Percentiles rank a stretch among this genome's conserved stretches.
phyloP scores from a whole-genome alignment of 2,888 invertebrate genomes.

The Eristalis pertinax region DNA sequence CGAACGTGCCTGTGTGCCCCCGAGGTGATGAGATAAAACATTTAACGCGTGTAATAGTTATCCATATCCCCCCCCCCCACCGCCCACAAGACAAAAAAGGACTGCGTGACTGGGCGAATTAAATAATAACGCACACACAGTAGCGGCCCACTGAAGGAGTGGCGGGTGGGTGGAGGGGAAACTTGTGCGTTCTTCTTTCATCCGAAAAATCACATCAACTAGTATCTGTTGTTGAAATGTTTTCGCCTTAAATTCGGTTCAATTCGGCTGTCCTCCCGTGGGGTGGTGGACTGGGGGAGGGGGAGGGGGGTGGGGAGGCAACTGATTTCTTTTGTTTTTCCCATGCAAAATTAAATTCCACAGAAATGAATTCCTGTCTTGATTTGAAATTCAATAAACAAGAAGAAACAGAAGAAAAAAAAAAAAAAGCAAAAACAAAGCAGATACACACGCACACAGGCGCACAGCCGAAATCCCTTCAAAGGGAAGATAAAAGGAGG shows the following conservation, averaged over 20 bases:
- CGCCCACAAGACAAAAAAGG: too few species aligned
- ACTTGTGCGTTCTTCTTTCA: background rate
- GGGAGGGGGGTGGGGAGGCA: background rate
- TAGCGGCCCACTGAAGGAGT: background rate
- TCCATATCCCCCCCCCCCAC: too few species aligned
- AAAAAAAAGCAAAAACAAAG: too few species aligned
- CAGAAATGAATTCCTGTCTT: background rate
- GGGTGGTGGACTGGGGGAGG: background rate
- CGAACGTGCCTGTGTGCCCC: background rate
- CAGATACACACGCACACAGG: too few species aligned
- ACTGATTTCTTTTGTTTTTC: background rate
- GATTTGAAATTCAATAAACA: constrained; percentile 18
- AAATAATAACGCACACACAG: constrained; percentile 7
- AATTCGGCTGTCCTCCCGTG: background rate
- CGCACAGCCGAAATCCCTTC: too few species aligned
- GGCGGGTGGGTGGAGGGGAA: background rate
- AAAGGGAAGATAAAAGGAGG: too few species aligned
- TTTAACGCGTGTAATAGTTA: too few species aligned
- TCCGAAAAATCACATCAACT: background rate
- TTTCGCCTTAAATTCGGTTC: too few species aligned
- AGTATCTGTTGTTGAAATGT: background rate
- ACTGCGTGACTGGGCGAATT: constrained; percentile 4
- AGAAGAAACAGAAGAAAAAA: too few species aligned
- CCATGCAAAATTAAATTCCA: constrained; percentile 10
- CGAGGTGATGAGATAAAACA: too few species aligned